phyloP scores from a whole-genome alignment of 2,888 invertebrate genomes.

The Cryptocheilus praepositus region DNA sequence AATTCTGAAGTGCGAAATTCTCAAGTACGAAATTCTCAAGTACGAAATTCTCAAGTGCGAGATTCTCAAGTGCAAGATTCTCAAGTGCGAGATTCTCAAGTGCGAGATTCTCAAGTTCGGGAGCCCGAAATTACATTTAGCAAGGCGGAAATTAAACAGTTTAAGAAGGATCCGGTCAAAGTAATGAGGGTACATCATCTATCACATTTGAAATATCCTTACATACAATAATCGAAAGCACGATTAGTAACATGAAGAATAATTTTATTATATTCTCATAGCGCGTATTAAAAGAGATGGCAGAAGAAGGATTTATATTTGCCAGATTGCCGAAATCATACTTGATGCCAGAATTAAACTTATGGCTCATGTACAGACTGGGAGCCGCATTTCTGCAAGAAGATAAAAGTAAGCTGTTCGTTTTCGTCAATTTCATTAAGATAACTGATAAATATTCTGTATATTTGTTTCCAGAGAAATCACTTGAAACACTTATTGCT shows the following conservation, averaged over 20 bases:
- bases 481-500: not conserved
- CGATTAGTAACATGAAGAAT: not conserved
- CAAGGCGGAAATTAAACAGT: too few relatives aligned
- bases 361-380: conserved; percentile 66
- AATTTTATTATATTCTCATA: conserved; percentile 26
- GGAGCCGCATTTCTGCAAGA: conserved; percentile 48
- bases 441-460: not conserved
- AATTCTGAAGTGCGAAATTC: too few relatives aligned
- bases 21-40: too few relatives aligned
- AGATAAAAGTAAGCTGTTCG: conserved; percentile 47
- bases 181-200: too few relatives aligned
- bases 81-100: too few relatives aligned
- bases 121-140: too few relatives aligned
- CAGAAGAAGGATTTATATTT: conserved; percentile 62
- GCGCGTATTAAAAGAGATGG: conserved; percentile 63
- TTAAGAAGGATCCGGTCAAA: too few relatives aligned
- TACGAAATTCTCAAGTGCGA: too few relatives aligned
- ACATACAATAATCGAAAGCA: not conserved
- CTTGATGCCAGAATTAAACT: conserved; percentile 63
- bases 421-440: not conserved
- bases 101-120: too few relatives aligned
- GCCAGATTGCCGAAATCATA: conserved; percentile 65
- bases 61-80: too few relatives aligned
- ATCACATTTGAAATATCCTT: conserved; percentile 2
- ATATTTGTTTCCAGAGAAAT: not conserved